Evolutionary conservation across 2,888 invertebrate genomes (phyloP), one percentile per base, ranked within the genome.

Genomic region (Amphimallon solstitiale): DNA sequence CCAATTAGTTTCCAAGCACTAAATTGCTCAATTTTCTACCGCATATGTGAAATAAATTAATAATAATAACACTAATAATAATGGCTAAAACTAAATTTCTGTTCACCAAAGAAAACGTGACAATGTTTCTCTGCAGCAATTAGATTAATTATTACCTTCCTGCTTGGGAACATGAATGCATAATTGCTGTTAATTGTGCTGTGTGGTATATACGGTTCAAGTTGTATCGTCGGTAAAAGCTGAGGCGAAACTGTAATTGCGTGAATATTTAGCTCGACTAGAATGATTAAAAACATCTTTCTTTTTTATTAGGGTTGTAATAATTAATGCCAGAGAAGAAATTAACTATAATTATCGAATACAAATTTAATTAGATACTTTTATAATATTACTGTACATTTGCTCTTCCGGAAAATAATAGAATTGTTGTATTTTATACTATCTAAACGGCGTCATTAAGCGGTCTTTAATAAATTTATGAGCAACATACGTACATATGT

Each of bases 101-200:
- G 51, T 54, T 56, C 56, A 23, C 19, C 45, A 21, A 38, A 48
- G 35, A 49, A 66, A 66, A 63, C 63, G 66, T 66, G 66, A 66
- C 66, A 66, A 66, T 66, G 66, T 56, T 37, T 49, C 49, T 46
- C 59, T 21, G 49, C 54, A 48, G 63, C 62, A 63, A 66, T 66
- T 62, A 66, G 54, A 45, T 66, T 66, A 66, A 66, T 66, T 66
- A 59, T 59, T 48, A 52, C 66, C 56, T 66, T 66, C 66, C 66
- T 56, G 56, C 49, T 52, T 59, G 49, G 38, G 46, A 62, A 63
- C 66, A 40, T 63, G 66, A 51, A 63, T 66, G 63, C 62, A 66
- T 66, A 66, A 66, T 66, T 66, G 56, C 63, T 63, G 66, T 66
- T 66, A 66, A 66, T 66, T 65, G 65, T 51, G 21, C 56, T 3